Percentiles rank a stretch among this genome's conserved stretches.
Conservation (phyloP, 2,888 invertebrate genomes). For the Macaria liturata region DNA sequence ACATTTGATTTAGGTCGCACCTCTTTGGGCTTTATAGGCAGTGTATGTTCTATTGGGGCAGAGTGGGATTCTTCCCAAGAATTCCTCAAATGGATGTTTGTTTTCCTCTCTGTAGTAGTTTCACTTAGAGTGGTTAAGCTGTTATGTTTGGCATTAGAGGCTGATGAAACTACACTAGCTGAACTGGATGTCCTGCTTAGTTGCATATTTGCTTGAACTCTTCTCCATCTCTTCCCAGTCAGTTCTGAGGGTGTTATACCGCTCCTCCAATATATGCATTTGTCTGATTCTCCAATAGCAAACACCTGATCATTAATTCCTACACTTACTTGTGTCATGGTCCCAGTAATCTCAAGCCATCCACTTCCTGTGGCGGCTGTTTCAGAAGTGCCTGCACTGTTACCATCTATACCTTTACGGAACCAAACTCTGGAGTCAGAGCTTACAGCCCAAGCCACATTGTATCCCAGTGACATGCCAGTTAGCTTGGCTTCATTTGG, state of each 20-base stretch:
- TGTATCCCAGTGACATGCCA: conserved; percentile 92
- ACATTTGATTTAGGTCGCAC: conserved; percentile 59
- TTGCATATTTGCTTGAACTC: conserved; percentile 91
- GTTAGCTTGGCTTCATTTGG: conserved; percentile 87
- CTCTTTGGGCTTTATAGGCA: conserved; percentile 80
- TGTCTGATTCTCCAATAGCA: conserved; percentile 92
- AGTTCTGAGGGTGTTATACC: conserved; percentile 89
- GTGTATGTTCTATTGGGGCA: conserved; percentile 88
- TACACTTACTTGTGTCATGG: conserved; percentile 92
- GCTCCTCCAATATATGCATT: conserved; percentile 90
- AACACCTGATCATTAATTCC: conserved; percentile 95
- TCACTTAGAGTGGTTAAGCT: conserved; percentile 84
- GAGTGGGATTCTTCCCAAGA: conserved; percentile 90
- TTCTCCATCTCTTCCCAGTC: conserved; percentile 94
- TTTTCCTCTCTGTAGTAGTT: conserved; percentile 64
- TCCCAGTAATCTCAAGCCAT: conserved; percentile 95
- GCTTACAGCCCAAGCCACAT: conserved; percentile 91
- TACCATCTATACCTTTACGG: conserved; percentile 88
- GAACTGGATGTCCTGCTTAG: conserved; percentile 92
- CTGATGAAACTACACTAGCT: conserved; percentile 87
- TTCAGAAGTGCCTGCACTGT: conserved; percentile 88
- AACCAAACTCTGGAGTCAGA: conserved; percentile 95
- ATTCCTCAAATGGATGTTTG: conserved; percentile 80
- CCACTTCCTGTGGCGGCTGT: conserved; percentile 90
- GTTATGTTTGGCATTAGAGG: conserved; percentile 86